Base-by-base conservation (phyloP, 2,888 invertebrate species). In the Thelaira solivaga region DNA sequence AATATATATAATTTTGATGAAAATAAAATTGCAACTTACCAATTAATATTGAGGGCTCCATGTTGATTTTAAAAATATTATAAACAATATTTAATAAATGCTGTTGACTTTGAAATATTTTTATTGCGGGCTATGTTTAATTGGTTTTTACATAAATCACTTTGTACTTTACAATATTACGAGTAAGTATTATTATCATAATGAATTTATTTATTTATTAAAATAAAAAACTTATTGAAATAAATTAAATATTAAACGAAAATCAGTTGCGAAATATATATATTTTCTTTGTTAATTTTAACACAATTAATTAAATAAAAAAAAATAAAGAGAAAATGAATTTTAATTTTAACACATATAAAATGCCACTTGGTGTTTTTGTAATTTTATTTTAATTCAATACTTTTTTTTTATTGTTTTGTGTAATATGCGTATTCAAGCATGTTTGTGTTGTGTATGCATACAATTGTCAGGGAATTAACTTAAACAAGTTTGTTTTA, bases 31-130 rank as follows among this genome's bases (percentile, higher is more conserved):
- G 31, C 0, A 5, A 78, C 78, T 78, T 78, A 78, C 78, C 78
- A 74, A 78, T 78, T 59, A 78, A 65, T 59, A 78, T 74, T 74
- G 78, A 78, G 65, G 78, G 78, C 51, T 78, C 78, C 78, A 78
- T 78, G 24, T 55, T 68, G 26, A 18, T 13, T 26, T 34, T n/a
- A 18, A 26, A 31, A 49, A 55, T 20, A 20, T 20, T 45, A 24
- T 59, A 45, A 45, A 57, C 31, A 57, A 31, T 61, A 62, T 49
- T 34, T 11, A 47, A n/a, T 51, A n/a, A n/a, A 57, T 49, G 16
- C 34, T 34, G 26, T 16, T 65, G 24, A 26, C 24, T 57, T 20
- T 39, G 22, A 13, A 7, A 39, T 47, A 22, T 29, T 18, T n/a
- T 67, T 55, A 61, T 31, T 31, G 31, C 57, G 49, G 49, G 61